Evolutionary conservation across 37 sponge, comb jelly and placozoan species (phyloP), one percentile per base, ranked within the genome.

Genomic region (Oopsacas minuta): DNA sequence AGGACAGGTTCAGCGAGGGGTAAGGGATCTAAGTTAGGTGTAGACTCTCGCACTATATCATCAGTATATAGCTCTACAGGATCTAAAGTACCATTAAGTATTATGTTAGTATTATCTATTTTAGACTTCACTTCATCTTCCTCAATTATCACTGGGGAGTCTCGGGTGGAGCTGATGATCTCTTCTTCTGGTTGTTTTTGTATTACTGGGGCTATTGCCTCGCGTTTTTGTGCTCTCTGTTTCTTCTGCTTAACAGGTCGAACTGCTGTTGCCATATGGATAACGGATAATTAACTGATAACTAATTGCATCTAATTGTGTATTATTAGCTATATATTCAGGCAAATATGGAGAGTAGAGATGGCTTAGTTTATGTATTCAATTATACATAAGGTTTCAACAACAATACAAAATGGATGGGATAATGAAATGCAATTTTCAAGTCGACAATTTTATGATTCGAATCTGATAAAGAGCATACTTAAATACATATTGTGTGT

Each of bases 201-300:
- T 7, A 61, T 61, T 12, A 12, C 30, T 17, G 12, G 51, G 12
- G 51, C 12, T 46, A 46, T 46, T 3, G 20, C 3, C 22, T 61
- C 75, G 75, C 30, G 75, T 34, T 61, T 61, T 15, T 42, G 8
- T 42, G 49, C 49, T 25, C 75, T 25, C 20, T 25, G 30, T n/a
- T 61, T 3, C 22, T 61, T 61, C 30, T 61, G 75, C 30, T 61
- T 61, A 10, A 34, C 75, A 61, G 75, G 75, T 61, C 75, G 75
- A 61, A 61, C 75, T 61, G 75, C 75, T 25, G 75, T 61, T 12
- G 75, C 75, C 75, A 61, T 61, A n/a, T n/a, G n/a, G 20, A 34
- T 61, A 20, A 61, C 30, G 20, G 5, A 61, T 61, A 10, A 61
- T 32, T 61, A 61, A 25, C 28, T 3, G 28, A 3, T 25, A 25